phyloP scores from a whole-genome alignment of 2,113 vertebrate genomes.

The Speoplatyrhinus poulsoni region DNA sequence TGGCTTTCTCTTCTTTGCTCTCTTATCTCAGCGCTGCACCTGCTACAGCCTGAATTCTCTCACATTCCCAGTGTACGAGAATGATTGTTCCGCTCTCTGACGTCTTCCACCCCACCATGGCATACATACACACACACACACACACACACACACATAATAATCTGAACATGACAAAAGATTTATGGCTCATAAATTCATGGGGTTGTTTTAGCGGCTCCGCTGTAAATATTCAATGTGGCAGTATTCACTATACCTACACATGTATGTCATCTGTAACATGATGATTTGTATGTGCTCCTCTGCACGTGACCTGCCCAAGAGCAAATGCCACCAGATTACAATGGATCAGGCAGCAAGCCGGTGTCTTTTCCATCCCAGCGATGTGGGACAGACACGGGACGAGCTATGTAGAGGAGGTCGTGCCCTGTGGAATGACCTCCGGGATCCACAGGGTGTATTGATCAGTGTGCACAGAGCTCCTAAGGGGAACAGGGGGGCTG shows the following conservation, averaged over 20 bases:
- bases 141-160: not conserved
- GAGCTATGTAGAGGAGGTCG: not conserved
- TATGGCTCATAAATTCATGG: too few relatives aligned
- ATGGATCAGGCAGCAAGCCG: conserved; percentile 22
- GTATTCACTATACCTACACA: too few relatives aligned
- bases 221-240: too few relatives aligned
- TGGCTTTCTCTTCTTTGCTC: not conserved
- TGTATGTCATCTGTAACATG: too few relatives aligned
- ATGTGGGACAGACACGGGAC: conserved; percentile 2
- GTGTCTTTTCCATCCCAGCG: conserved; percentile 16
- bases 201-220: too few relatives aligned
- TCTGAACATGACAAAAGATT: not conserved
- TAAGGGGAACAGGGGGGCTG: conserved; percentile 17
- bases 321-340: conserved; percentile 27
- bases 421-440: not conserved
- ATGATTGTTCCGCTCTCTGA: conserved; percentile 21
- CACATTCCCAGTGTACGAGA: conserved; percentile 1
- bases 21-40: conserved; percentile 35
- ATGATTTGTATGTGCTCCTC: conserved; percentile 1
- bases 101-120: not conserved
- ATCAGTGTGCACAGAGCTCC: conserved; percentile 33
- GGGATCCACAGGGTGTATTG: not conserved
- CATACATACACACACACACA: conserved; percentile 1
- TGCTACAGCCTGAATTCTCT: not conserved
- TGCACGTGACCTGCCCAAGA: conserved; percentile 14